These are phyloP conservation scores for Electrona antarctica DNA, from an alignment of 2,113 vertebrate species.

Conservation along the genomic window DNA sequence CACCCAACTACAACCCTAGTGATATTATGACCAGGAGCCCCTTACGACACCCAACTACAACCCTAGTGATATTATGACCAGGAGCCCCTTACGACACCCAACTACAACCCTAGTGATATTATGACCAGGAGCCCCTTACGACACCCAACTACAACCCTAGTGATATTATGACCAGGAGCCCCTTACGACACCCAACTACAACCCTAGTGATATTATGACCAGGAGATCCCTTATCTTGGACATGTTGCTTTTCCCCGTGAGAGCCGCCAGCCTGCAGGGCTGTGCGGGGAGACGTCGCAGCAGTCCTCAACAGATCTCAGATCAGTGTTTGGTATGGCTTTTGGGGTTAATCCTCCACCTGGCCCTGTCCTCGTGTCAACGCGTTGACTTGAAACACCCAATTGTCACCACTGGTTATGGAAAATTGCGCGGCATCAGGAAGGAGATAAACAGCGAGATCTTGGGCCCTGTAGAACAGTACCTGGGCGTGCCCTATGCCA, in stretches of 20 bases:
- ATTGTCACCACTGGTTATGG: conserved; percentile 88
- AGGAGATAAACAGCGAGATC: conserved; percentile 91
- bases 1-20: conserved; percentile 43
- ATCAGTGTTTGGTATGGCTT: conserved; percentile 80
- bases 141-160: conserved; percentile 39
- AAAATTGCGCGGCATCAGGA: conserved; percentile 85
- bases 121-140: conserved; percentile 59
- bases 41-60: conserved; percentile 47
- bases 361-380: conserved; percentile 79
- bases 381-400: conserved; percentile 83
- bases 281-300: conserved; percentile 53
- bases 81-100: conserved; percentile 47
- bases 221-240: conserved; percentile 68
- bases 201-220: conserved; percentile 54
- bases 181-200: conserved; percentile 38
- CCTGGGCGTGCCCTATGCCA: conserved; percentile 90
- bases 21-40: conserved; percentile 54
- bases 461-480: conserved; percentile 90
- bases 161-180: conserved; percentile 56
- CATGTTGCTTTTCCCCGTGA: conserved; percentile 71
- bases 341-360: conserved; percentile 79
- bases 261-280: conserved; percentile 64
- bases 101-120: conserved; percentile 44
- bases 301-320: conserved; percentile 62
- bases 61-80: conserved; percentile 53